Evolutionary conservation across 1,140 invertebrate genomes (phyloP), one percentile per base, ranked within the genome.

Genomic region (Thaumatotibia leucotreta): DNA sequence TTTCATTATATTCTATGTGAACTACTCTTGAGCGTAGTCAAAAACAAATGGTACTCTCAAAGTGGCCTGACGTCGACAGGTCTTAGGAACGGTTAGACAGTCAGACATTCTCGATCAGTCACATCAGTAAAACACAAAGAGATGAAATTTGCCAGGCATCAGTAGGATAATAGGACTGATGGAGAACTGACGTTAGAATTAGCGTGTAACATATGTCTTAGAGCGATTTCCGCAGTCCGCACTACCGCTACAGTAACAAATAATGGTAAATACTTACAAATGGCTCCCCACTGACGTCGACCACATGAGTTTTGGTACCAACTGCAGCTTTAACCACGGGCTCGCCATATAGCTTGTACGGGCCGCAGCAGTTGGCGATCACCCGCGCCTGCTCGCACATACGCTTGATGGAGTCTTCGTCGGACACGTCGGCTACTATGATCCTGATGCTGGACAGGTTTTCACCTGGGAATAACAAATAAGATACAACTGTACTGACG

Each of bases 241-340:
- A 10, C n/a, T 49, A 17, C 3, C 14, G 4, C n/a, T 14, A 14
- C 5, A 22, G 17, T 52, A 4, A 52, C 24, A 27, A 24, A 52
- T 24, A 67, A n/a, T 39, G 49, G 35, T 49, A 32, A 58, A 8
- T 10, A 70, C 64, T 77, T 79, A 94, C 94, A 88, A 95, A 92
- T 1, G 97, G 95, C 89, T 99, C 98, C 10, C 97, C 98, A 85
- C 94, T 96, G 17, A 99, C 95, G 92, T 99, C 98, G 5, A 99
- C 93, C 84, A 98, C 95, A 92, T 97, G 94, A 0, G 97, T 95
- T 68, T 93, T 93, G 58, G 93, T 93, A 62, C 95, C 94, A 45
- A 99, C 93, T 73, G 97, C 98, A 4, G 97, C 96, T 78, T 95
- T 95, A 0, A 99, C 95, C 11, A 99, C 96, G n/a, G 94, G 91